Base-by-base conservation (phyloP, 2,888 invertebrate species). In the Ochropleura leucogaster region DNA sequence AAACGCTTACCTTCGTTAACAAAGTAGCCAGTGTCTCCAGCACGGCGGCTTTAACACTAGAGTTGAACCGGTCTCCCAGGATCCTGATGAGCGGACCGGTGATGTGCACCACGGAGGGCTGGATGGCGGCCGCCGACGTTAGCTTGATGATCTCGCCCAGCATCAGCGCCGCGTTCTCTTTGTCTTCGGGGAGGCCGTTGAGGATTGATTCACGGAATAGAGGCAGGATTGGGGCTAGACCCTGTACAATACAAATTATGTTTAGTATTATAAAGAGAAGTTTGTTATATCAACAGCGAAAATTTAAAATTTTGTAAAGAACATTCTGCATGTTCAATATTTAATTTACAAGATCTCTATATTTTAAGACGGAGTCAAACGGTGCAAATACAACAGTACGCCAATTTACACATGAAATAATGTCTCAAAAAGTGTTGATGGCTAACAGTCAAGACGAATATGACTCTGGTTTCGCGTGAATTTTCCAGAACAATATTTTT, bases 81-180 rank as follows among this genome's bases (percentile, higher is more conserved):
- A 99, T 99, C 89, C 99, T 97, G 95, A 99, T 99, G 81, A 99
- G 97, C 0, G 99, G 99, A 0, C 99, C 99, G 7, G 99, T 99
- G 89, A 99, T 99, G 92, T 99, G 98, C 79, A 99, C 98, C 6
- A 99, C 99, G 67, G 99, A 99, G 0, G 99, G 98, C 93, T 99
- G 99, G 74, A 99, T 96, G 8, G 99, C 99, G 70, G 98, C 97
- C 0, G 99, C 97, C 83, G 98, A 98, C 9, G 99, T 99, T 77
- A 98, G 95, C 89, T 97, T 97, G 90, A 99, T 99, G 20, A 99
- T 97, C 92, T 98, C 97, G 69, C 98, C 98, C 87, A 99, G 96
- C 82, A 99, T 99, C 91, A 98, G 98, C 10, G 99, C 99, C 0
- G 99, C 99, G 83, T 98, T 98, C 95, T 99, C 99, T 93, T 99